Base-by-base conservation (phyloP, 2,888 invertebrate genomes). In the Drosophila kokeensis region DNA sequence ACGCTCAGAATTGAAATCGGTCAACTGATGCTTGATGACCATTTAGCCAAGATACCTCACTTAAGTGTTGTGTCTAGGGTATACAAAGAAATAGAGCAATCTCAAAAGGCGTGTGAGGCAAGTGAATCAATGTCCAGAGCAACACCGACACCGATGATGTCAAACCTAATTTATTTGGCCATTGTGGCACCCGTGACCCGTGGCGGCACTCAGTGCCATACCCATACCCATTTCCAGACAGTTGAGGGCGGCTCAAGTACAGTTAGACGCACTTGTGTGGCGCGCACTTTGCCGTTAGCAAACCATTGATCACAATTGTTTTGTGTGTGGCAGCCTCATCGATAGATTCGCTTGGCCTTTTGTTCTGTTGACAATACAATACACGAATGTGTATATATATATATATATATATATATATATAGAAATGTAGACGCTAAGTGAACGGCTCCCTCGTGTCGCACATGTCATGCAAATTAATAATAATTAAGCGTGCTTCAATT, bases 391-490 rank as follows among this genome's bases (percentile, higher is more conserved):
- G 52, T 29, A 52, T 8, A 36, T 10, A 58, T 29, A 52, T 8
- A 36, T 10, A 64, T 24, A 15, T 10, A 15, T 24, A 36, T 36
- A 30, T 54, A 11, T 42, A 21, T 49, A 29, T 24, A 10, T 24
- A 29, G 58, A 40, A 34, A 66, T 73, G 61, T 59, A 52, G 63
- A 72, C 13, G 72, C 66, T 77, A 81, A 81, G 54, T 72, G 77
- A 59, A 42, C 45, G 73, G 65, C 67, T 71, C 69, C 73, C 60
- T 71, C 69, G 63, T 71, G 79, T 77, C 75, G 77, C 83, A 60
- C 83, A 83, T 50, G 76, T 78, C 75, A 90, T 87, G 86, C 85
- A 88, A 86, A 86, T 86, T 87, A 90, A 86, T 87, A 86, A 87
- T 86, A 89, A 89, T 86, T 86, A 87, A 76, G 73, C 63, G 73